phyloP scores from a whole-genome alignment of 2,888 invertebrate species.

The Parascotia fuliginaria region DNA sequence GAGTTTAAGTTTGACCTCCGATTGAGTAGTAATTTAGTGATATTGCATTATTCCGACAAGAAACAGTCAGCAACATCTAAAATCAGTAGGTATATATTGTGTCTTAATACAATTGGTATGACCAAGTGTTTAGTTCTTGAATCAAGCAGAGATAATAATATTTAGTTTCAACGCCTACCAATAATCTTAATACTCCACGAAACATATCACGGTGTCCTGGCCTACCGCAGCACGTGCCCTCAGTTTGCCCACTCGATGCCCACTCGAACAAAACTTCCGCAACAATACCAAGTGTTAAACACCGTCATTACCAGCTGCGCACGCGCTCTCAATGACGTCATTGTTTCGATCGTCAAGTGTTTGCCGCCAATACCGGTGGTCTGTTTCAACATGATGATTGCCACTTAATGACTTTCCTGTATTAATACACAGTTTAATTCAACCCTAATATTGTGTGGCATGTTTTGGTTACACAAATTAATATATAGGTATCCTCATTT shows the following conservation, averaged over 20 bases:
- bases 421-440: constrained; percentile 18
- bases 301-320: constrained; percentile 69
- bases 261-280: constrained; percentile 52
- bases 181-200: not conserved
- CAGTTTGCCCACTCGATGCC: constrained; percentile 60
- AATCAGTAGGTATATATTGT: too few species aligned
- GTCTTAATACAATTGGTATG: too few species aligned
- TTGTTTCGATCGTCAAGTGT: constrained; percentile 55
- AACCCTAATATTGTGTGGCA: not conserved
- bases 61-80: too few species aligned
- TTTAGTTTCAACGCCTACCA: too few species aligned
- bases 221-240: constrained; percentile 70
- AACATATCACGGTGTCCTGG: constrained; percentile 40
- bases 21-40: too few species aligned
- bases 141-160: too few species aligned
- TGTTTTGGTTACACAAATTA: too few species aligned
- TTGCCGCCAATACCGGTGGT: constrained; percentile 61
- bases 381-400: constrained; percentile 70
- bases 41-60: too few species aligned
- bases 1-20: too few species aligned
- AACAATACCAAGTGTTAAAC: constrained; percentile 50
- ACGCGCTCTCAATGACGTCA: constrained; percentile 75
- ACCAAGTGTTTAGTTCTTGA: too few species aligned
- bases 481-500: too few species aligned
- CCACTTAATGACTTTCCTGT: constrained; percentile 71